Percentiles rank a stretch among this genome's conserved stretches.
Conservation (phyloP, 1,140 invertebrate genomes). For the Cotesia typhae region DNA sequence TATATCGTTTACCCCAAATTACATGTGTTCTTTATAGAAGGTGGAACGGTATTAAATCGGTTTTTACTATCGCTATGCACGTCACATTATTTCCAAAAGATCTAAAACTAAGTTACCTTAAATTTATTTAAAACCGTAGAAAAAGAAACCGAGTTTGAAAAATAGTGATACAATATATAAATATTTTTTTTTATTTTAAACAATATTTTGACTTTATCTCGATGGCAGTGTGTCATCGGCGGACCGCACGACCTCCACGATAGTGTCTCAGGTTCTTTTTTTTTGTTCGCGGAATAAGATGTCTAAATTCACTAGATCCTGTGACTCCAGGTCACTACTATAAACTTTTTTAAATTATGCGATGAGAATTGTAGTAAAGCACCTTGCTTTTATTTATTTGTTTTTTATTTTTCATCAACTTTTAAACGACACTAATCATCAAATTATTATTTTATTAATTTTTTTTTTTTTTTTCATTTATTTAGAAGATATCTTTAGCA, state of each 20-base stretch:
- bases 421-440: neutral
- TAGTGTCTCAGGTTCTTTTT: conserved; percentile 12
- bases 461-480: conserved; percentile 1
- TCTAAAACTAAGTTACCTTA: neutral
- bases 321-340: conserved; percentile 27
- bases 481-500: neutral
- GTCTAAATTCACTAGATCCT: conserved; percentile 27
- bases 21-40: conserved; percentile 29
- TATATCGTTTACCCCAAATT: conserved; percentile 17
- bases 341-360: conserved; percentile 34
- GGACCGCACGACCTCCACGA: conserved; percentile 27
- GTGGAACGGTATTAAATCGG: conserved; percentile 23
- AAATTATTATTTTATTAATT: neutral
- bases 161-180: neutral
- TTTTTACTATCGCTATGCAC: conserved; percentile 13
- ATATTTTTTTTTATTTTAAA: neutral
- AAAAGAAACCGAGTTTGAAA: neutral
- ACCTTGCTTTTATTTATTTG: neutral
- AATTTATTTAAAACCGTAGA: neutral
- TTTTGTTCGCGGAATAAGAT: conserved; percentile 7
- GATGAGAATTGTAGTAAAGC: conserved; percentile 25
- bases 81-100: neutral
- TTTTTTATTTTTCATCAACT: conserved; percentile 11
- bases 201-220: conserved; percentile 22
- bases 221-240: conserved; percentile 19